phyloP scores from a whole-genome alignment of 2,888 invertebrate genomes.

The Conus canariensis region DNA sequence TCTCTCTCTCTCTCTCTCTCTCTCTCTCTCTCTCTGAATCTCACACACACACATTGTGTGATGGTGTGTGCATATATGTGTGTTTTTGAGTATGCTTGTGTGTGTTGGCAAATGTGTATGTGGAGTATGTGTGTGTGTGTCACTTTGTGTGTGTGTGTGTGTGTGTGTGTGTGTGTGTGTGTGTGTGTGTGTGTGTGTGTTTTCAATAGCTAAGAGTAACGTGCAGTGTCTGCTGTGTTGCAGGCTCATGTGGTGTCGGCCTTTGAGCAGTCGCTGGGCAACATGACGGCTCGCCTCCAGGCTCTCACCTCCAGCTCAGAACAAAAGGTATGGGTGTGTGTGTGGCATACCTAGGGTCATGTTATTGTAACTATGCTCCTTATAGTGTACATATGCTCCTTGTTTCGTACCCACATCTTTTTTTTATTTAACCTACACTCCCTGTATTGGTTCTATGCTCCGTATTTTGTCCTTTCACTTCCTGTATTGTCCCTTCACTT shows the following conservation, averaged over 20 bases:
- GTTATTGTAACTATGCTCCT: no score
- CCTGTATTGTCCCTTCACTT: no score
- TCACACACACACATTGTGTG: no score
- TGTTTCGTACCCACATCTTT: no score
- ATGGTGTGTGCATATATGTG: background rate
- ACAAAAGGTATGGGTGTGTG: conserved; percentile 83
- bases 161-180: background rate
- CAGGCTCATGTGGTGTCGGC: conserved; percentile 99
- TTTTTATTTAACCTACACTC: no score
- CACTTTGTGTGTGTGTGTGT: background rate
- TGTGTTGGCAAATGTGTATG: background rate
- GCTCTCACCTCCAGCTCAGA: conserved; percentile 95
- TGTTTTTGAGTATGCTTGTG: background rate
- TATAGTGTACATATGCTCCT: no score
- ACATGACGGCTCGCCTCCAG: conserved; percentile 97
- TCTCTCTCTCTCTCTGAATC: no score
- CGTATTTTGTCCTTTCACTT: no score
- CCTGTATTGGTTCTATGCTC: no score
- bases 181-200: background rate
- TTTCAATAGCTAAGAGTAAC: no score
- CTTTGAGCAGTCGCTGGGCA: conserved; percentile 98
- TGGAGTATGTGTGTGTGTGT: background rate
- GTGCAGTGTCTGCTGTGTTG: conserved; percentile 79
- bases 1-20: no score
- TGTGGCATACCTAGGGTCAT: no score